phyloP scores from a whole-genome alignment of 2,888 invertebrate species.

The Clanis bilineata region DNA sequence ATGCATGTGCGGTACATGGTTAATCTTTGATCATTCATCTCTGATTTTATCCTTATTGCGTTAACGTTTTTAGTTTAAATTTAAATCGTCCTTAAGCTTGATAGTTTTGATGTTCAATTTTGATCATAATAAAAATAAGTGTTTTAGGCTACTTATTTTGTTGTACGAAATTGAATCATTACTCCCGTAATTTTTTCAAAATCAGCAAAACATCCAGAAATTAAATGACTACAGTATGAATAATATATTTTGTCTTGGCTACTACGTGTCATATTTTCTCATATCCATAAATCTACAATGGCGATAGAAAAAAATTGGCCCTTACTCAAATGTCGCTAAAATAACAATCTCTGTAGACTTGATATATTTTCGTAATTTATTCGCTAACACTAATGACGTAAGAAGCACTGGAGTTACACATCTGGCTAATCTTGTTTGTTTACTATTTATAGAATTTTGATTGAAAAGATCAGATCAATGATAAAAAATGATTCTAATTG shows the following conservation, averaged over 20 bases:
- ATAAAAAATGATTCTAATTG: not conserved
- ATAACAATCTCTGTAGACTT: not conserved
- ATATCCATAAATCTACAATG: not conserved
- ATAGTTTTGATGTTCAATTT: no score
- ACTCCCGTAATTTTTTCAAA: no score
- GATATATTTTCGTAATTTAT: slow-evolving; percentile 1
- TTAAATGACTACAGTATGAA: no score
- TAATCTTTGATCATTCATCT: not conserved
- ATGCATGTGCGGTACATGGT: no score
- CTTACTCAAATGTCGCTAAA: not conserved
- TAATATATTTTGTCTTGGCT: no score
- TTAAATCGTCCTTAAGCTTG: no score
- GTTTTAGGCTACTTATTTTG: no score
- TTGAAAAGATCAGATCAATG: not conserved
- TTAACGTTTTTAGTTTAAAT: no score
- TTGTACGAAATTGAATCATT: no score
- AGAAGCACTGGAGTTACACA: not conserved
- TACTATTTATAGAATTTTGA: not conserved
- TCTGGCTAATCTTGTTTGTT: not conserved
- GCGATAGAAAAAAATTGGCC: slow-evolving; percentile 1
- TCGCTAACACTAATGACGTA: slow-evolving; percentile 4
- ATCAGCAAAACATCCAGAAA: not conserved
- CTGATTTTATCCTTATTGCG: no score
- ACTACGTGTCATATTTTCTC: not conserved
- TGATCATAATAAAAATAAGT: no score